These are phyloP conservation scores for Chiloscyllium punctatum DNA, from an alignment of 2,797 vertebrate species.

Conservation along the genomic window DNA sequence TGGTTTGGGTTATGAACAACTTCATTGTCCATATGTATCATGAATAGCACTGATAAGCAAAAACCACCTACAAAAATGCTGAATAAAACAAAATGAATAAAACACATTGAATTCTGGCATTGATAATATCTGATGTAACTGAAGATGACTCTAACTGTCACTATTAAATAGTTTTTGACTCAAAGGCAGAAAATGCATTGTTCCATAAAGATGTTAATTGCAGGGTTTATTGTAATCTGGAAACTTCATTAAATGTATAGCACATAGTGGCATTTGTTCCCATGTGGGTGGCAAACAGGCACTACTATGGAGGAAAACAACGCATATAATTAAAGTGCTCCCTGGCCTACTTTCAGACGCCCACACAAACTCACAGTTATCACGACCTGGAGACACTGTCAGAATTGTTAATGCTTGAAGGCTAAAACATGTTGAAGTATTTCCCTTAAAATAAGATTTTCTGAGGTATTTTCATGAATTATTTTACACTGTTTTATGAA, in stretches of 20 bases:
- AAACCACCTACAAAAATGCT: neutral
- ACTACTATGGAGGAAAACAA: conserved; percentile 28
- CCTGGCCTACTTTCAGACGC: conserved; percentile 32
- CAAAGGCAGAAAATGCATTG: neutral
- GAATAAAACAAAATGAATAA: conserved; percentile 6
- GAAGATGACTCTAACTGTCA: neutral
- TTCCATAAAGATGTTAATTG: conserved; percentile 14
- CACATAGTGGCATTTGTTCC: neutral
- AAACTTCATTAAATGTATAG: conserved; percentile 21
- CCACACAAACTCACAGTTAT: conserved; percentile 23
- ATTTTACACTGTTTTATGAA: neutral
- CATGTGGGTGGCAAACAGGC: conserved; percentile 22
- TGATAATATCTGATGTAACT: neutral
- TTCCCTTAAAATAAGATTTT: neutral
- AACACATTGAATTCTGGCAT: neutral
- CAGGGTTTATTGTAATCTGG: conserved; percentile 1
- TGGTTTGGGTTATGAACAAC: neutral
- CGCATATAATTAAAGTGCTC: conserved; percentile 32
- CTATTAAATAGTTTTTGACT: neutral
- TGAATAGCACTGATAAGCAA: neutral
- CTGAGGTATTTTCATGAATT: neutral
- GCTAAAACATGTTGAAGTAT: neutral
- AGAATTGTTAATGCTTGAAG: conserved; percentile 3
- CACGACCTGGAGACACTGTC: neutral
- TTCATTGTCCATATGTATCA: neutral